phyloP scores from a whole-genome alignment of 2,113 vertebrate species.

The Ascaphus truei region DNA sequence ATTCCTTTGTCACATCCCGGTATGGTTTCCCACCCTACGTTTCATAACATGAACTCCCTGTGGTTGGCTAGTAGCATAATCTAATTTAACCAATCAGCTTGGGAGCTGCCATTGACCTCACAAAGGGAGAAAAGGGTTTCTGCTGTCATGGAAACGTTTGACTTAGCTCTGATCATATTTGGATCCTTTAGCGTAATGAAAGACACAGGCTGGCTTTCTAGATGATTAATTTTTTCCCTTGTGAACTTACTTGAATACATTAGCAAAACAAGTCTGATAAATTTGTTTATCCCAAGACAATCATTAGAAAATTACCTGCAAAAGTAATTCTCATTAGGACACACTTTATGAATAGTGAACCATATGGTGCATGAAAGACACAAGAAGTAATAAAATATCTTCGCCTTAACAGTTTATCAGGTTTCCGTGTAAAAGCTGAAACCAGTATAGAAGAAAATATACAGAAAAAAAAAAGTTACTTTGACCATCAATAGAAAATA shows the following conservation, averaged over 20 bases:
- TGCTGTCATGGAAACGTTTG: conserved; percentile 72
- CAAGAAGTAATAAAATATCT: conserved; percentile 54
- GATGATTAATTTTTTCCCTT: conserved; percentile 84
- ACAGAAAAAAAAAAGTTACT: background rate
- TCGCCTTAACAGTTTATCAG: conserved; percentile 50
- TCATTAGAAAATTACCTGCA: conserved; percentile 84
- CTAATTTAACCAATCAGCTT: conserved; percentile 74
- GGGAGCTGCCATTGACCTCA: conserved; percentile 73
- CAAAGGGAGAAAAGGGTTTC: conserved; percentile 60
- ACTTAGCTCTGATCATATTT: conserved; percentile 60
- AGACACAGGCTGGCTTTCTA: conserved; percentile 70
- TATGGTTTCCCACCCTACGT: conserved; percentile 66
- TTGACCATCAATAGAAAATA: background rate
- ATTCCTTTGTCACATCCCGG: conserved; percentile 63
- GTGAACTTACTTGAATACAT: conserved; percentile 76
- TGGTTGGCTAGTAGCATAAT: conserved; percentile 67
- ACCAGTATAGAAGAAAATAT: background rate
- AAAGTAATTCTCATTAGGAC: conserved; percentile 72
- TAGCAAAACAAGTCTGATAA: conserved; percentile 76
- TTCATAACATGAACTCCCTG: conserved; percentile 69
- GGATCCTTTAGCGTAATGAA: conserved; percentile 68
- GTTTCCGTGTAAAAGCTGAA: conserved; percentile 39
- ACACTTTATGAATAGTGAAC: conserved; percentile 58
- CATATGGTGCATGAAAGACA: conserved; percentile 70
- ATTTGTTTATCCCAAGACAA: conserved; percentile 82